Evolutionary conservation across 2,888 invertebrate genomes (phyloP).

Genomic region (Tipula confusa): DNA sequence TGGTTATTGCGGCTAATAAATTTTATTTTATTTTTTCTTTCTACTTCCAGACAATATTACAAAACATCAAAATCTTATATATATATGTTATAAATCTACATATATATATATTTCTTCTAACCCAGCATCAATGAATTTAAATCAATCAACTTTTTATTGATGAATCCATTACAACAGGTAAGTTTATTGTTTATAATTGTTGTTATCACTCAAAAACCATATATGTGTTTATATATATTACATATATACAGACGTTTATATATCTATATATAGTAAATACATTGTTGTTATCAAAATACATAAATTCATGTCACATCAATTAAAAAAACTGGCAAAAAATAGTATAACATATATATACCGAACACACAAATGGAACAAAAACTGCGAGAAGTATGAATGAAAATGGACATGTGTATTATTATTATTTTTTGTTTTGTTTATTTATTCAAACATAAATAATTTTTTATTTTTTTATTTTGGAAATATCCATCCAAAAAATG

Average conservation of each 20-base stretch:
- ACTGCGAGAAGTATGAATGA: conserved; percentile 20
- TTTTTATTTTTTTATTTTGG: conserved; percentile 27
- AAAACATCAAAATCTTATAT: background rate
- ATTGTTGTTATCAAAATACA: conserved; percentile 29
- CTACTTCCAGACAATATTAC: background rate
- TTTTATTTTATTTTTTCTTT: background rate
- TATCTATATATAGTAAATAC: background rate
- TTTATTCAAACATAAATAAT: conserved; percentile 26
- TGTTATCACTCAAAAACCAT: conserved; percentile 26
- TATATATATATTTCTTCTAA: background rate
- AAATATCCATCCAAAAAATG: conserved; percentile 28
- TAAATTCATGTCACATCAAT: conserved; percentile 29
- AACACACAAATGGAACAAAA: conserved; percentile 25
- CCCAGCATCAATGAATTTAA: background rate
- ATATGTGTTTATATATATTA: background rate
- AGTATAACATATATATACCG: background rate
- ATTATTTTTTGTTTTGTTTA: background rate
- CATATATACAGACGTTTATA: background rate
- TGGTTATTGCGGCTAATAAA: conserved; percentile 13
- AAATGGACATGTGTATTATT: conserved; percentile 27
- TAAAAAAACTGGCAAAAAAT: conserved; percentile 20
- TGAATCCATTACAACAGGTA: conserved; percentile 29
- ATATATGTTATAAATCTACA: background rate
- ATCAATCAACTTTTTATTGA: conserved; percentile 21
- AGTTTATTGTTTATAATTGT: conserved; percentile 20